Percentiles rank a stretch among this genome's conserved stretches.
Conservation (phyloP, 1,140 invertebrate genomes). For the Ips nitidus region DNA sequence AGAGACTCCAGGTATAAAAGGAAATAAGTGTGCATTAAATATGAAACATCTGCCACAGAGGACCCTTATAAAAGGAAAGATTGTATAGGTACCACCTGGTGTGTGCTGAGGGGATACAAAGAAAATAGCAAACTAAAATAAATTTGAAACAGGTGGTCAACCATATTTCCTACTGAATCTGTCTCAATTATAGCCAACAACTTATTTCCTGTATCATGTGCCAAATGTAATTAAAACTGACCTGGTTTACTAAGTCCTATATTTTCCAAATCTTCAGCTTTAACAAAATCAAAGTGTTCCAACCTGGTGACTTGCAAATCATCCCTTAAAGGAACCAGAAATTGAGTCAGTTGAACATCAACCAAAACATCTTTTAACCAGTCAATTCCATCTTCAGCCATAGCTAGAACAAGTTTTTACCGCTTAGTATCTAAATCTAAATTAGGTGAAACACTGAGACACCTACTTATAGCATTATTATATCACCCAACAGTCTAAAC, state of each 20-base stretch:
- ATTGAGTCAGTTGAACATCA: conserved; percentile 92
- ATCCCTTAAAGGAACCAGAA: conserved; percentile 85
- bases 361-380: conserved; percentile 70
- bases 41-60: too few relatives aligned
- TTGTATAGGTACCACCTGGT: not conserved
- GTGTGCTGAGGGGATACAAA: not conserved
- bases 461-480: too few relatives aligned
- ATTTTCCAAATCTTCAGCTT: conserved; percentile 89
- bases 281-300: conserved; percentile 95
- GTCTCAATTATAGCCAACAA: too few relatives aligned
- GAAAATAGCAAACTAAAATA: too few relatives aligned
- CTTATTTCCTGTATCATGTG: too few relatives aligned
- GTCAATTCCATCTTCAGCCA: conserved; percentile 42
- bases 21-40: not conserved
- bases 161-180: not conserved
- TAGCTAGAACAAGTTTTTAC: not conserved
- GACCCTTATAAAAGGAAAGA: not conserved
- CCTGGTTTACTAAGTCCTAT: conserved; percentile 92
- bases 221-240: too few relatives aligned
- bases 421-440: too few relatives aligned
- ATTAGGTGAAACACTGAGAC: too few relatives aligned
- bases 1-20: too few relatives aligned
- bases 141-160: conserved; percentile 1
- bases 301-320: conserved; percentile 85
- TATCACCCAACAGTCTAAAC: too few relatives aligned